These are phyloP conservation scores for Clepsis dumicolana DNA, from an alignment of 2,888 invertebrate genomes.

Conservation along the genomic window DNA sequence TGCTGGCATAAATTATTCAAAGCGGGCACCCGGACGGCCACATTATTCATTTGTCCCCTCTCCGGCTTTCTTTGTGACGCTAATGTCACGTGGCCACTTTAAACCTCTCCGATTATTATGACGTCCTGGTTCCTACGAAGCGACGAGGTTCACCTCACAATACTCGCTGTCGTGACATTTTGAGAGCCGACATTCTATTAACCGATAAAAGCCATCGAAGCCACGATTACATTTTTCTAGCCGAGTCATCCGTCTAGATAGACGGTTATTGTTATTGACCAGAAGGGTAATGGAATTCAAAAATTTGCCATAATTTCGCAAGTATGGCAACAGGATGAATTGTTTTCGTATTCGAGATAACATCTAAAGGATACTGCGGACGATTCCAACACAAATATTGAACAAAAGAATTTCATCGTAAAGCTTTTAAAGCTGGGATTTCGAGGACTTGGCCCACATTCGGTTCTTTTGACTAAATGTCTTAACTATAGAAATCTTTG, in stretches of 20 bases:
- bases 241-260: slow-evolving; percentile 31
- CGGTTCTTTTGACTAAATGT: slow-evolving; percentile 19
- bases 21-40: slow-evolving; percentile 46
- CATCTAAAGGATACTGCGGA: slow-evolving; percentile 18
- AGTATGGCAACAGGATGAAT: slow-evolving; percentile 18
- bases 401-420: slow-evolving; percentile 26
- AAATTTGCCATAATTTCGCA: slow-evolving; percentile 6
- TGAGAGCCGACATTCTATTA: slow-evolving; percentile 32
- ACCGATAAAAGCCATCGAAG: slow-evolving; percentile 36
- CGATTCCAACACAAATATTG: slow-evolving; percentile 25
- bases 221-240: slow-evolving; percentile 36
- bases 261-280: slow-evolving; percentile 40
- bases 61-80: slow-evolving; percentile 27
- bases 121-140: slow-evolving; percentile 8
- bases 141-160: not conserved
- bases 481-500: slow-evolving; percentile 20
- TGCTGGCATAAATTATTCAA: slow-evolving; percentile 66
- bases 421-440: slow-evolving; percentile 30
- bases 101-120: slow-evolving; percentile 36
- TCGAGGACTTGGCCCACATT: slow-evolving; percentile 20
- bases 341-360: slow-evolving; percentile 19
- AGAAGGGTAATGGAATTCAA: slow-evolving; percentile 11
- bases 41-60: slow-evolving; percentile 57
- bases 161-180: slow-evolving; percentile 15
- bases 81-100: slow-evolving; percentile 18